Evolutionary conservation across 1,140 invertebrate species (phyloP).

Genomic region (Trichogramma pretiosum): DNA sequence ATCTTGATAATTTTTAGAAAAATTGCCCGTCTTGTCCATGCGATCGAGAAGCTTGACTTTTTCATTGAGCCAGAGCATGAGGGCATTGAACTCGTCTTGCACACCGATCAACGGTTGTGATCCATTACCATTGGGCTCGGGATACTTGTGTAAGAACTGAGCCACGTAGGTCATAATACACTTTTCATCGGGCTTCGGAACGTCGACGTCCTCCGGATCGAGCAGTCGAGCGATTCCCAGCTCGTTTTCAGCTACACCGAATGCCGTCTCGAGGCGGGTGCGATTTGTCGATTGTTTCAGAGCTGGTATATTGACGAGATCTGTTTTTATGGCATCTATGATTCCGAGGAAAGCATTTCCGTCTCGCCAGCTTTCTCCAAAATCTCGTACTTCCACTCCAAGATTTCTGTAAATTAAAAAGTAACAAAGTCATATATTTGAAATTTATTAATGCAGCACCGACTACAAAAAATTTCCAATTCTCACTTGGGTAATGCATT

Average conservation of each 20-base stretch:
- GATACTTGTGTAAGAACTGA: slow-evolving; percentile 94
- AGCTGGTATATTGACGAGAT: slow-evolving; percentile 78
- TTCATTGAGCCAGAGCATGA: slow-evolving; percentile 73
- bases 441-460: slow-evolving; percentile 2
- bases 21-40: slow-evolving; percentile 40
- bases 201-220: slow-evolving; percentile 95
- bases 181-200: slow-evolving; percentile 93
- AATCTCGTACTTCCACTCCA: slow-evolving; percentile 85
- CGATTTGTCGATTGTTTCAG: slow-evolving; percentile 70
- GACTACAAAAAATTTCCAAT: too few relatives aligned
- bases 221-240: slow-evolving; percentile 87
- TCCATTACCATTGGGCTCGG: slow-evolving; percentile 63
- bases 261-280: slow-evolving; percentile 83
- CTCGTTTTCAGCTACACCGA: slow-evolving; percentile 84
- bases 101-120: slow-evolving; percentile 64
- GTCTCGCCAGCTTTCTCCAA: slow-evolving; percentile 94
- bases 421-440: slow-evolving; percentile 4
- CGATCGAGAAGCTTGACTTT: slow-evolving; percentile 64
- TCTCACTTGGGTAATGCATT: slow-evolving; percentile 84
- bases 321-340: slow-evolving; percentile 89
- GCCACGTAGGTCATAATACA: slow-evolving; percentile 99
- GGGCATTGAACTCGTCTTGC: slow-evolving; percentile 68
- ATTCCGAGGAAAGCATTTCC: slow-evolving; percentile 93
- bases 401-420: slow-evolving; percentile 55
- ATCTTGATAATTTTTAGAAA: slow-evolving; percentile 53